Conservation (phyloP, 2,797 vertebrate species). For the Alauda arvensis region DNA sequence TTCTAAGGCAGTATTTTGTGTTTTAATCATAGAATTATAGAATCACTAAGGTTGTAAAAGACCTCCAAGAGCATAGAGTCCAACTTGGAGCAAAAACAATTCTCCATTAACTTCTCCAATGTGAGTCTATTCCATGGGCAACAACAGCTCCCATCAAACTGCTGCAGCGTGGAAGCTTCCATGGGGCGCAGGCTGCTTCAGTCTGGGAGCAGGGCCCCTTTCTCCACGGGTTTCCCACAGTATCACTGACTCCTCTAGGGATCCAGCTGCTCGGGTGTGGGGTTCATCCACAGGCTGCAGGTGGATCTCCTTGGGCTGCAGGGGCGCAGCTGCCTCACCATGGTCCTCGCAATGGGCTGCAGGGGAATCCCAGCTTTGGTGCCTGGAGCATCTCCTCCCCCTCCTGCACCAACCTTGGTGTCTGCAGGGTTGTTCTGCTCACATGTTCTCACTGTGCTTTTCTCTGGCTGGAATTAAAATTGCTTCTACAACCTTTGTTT, state of each 20-base stretch:
- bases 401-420: not conserved
- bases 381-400: not conserved
- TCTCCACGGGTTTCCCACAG: fast-evolving
- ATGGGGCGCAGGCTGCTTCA: not conserved
- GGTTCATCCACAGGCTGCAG: fast-evolving
- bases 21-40: not conserved
- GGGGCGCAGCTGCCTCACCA: not conserved
- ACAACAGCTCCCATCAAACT: fast-evolving
- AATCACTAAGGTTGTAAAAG: not conserved
- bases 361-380: not conserved
- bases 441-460: not conserved
- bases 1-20: not conserved
- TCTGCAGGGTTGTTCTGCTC: not conserved
- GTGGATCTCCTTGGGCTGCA: not conserved
- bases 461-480: not conserved
- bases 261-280: not conserved
- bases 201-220: not conserved
- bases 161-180: fast-evolving
- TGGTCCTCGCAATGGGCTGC: fast-evolving
- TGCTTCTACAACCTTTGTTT: not conserved
- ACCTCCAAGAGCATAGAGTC: not conserved
- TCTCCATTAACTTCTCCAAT: not conserved
- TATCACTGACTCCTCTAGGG: too few species aligned
- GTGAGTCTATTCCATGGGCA: not conserved
- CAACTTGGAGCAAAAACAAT: not conserved